Conservation (phyloP, 1,140 invertebrate genomes). For the Atta texana region DNA sequence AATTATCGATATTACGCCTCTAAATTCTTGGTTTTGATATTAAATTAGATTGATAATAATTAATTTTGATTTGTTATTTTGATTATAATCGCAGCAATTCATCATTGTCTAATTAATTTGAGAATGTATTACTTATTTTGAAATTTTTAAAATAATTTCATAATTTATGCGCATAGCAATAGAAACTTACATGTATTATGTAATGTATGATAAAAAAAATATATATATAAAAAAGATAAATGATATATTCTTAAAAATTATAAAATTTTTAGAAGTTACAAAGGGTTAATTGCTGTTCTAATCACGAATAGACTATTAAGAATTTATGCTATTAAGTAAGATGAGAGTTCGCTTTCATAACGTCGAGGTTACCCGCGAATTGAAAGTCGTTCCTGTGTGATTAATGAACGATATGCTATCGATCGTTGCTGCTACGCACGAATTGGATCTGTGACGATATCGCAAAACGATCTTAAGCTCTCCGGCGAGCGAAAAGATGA, state of each 20-base stretch:
- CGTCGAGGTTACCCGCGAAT: constrained; percentile 21
- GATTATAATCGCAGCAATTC: background rate
- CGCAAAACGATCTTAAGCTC: constrained; percentile 41
- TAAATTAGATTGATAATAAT: background rate
- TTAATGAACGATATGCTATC: constrained; percentile 46
- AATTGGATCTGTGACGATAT: constrained; percentile 49
- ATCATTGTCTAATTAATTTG: background rate
- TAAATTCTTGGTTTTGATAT: background rate
- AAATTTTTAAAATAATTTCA: background rate
- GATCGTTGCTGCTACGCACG: constrained; percentile 43
- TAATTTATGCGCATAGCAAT: background rate
- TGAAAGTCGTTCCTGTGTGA: constrained; percentile 31
- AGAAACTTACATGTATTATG: background rate
- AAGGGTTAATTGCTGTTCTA: constrained; percentile 32
- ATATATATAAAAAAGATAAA: background rate
- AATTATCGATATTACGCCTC: background rate
- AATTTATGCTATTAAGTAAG: constrained; percentile 17
- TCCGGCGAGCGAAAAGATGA: constrained; percentile 56
- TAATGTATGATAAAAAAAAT: background rate
- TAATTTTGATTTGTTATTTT: background rate
- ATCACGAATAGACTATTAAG: constrained; percentile 13
- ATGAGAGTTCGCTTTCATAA: constrained; percentile 24
- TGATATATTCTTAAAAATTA: background rate
- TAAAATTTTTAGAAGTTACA: background rate
- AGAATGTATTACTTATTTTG: background rate